Evolutionary conservation across 1,140 invertebrate genomes (phyloP).

Genomic region (Drosophila paulistorum): DNA sequence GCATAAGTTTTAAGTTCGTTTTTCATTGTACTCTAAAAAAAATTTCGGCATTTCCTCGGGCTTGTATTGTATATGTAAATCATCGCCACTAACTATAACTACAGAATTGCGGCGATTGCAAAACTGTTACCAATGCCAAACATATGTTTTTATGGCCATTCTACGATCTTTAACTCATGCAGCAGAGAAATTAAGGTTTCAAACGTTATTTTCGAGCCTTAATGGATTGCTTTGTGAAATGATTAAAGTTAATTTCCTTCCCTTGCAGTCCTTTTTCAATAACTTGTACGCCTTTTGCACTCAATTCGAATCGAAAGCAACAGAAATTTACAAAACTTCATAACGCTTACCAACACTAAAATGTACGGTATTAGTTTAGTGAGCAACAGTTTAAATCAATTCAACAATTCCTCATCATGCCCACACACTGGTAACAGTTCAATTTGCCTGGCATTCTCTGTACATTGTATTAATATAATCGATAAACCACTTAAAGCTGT

Average conservation of each 20-base stretch:
- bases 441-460: not conserved
- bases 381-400: not conserved
- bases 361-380: not conserved
- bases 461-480: conserved; percentile 51
- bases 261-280: not conserved
- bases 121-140: not conserved
- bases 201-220: not conserved
- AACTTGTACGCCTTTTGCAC: not conserved
- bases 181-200: not conserved
- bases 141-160: too few species aligned
- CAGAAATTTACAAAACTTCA: too few species aligned
- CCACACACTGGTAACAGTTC: not conserved
- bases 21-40: conserved; percentile 58
- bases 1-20: conserved; percentile 61
- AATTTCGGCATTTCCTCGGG: conserved; percentile 39
- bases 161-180: too few species aligned
- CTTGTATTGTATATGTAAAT: conserved; percentile 52
- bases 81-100: not conserved
- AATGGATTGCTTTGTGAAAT: not conserved
- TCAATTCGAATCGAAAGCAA: too few species aligned
- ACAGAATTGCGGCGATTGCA: not conserved
- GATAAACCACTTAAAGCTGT: conserved; percentile 27
- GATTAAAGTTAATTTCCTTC: too few species aligned
- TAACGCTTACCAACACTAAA: not conserved
- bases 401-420: not conserved